A percentile compares a stretch with the other conserved stretches of the same genome.
phyloP scores from a whole-genome alignment of 2,797 vertebrate species.

The Todus mexicanus region DNA sequence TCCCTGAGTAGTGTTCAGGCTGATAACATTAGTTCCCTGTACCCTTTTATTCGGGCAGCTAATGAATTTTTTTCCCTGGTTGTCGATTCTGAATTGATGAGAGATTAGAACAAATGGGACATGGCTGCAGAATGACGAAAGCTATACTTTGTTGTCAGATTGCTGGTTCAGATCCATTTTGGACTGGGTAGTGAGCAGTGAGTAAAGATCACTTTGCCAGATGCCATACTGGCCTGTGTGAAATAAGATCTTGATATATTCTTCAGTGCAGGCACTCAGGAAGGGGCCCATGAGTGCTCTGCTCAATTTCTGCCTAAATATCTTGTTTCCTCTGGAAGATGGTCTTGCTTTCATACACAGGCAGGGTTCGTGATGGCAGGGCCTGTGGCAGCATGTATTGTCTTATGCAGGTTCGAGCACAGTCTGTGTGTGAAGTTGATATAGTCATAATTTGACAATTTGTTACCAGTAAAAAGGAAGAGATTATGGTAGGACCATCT shows the following conservation, averaged over 20 bases:
- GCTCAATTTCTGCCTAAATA: not conserved
- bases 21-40: not conserved
- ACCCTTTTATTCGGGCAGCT: not conserved
- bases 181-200: not conserved
- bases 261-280: fast-evolving
- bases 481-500: not conserved
- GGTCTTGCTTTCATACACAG: not conserved
- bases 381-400: not conserved
- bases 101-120: not conserved
- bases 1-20: not conserved
- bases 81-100: not conserved
- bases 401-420: not conserved
- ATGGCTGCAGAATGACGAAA: not conserved
- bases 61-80: not conserved
- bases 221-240: not conserved
- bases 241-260: not conserved
- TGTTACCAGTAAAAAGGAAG: not conserved
- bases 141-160: not conserved
- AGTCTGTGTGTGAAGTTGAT: not conserved
- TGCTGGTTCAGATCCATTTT: not conserved
- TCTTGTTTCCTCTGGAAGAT: not conserved
- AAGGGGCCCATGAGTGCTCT: not conserved
- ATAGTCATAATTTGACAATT: not conserved
- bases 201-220: not conserved
- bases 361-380: not conserved